Conservation (phyloP, 2,888 invertebrate species). For the Chrysolina haemoptera region DNA sequence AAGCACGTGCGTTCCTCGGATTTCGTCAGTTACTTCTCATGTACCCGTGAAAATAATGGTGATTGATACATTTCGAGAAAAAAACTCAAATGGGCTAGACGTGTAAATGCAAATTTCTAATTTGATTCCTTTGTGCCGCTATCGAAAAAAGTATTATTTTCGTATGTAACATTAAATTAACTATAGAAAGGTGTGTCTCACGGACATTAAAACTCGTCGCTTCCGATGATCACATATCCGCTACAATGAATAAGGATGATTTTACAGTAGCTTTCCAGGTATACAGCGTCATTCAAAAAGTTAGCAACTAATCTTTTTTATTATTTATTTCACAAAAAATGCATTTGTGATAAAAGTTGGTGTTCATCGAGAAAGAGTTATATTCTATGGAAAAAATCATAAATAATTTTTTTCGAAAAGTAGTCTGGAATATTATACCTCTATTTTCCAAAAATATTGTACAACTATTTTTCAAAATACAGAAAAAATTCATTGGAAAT, state of each 20-base stretch:
- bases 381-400: too few relatives aligned
- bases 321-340: too few relatives aligned
- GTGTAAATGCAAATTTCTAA: slow-evolving; percentile 50
- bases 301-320: too few relatives aligned
- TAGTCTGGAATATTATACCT: too few relatives aligned
- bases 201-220: slow-evolving; percentile 46
- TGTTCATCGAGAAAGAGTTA: too few relatives aligned
- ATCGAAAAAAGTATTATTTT: slow-evolving; percentile 37
- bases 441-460: too few relatives aligned
- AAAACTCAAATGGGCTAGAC: slow-evolving; percentile 47
- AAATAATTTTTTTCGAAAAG: too few relatives aligned
- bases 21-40: neutral
- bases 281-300: neutral
- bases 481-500: too few relatives aligned
- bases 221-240: slow-evolving; percentile 49
- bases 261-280: neutral
- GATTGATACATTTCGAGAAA: slow-evolving; percentile 8
- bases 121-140: slow-evolving; percentile 32
- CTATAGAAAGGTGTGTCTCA: slow-evolving; percentile 50
- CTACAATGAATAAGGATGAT: slow-evolving; percentile 14
- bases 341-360: too few relatives aligned
- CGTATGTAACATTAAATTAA: slow-evolving; percentile 48
- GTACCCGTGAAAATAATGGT: slow-evolving; percentile 4
- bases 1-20: neutral
- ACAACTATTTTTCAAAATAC: too few relatives aligned